These are phyloP conservation scores for Zaprionus inermis DNA, from an alignment of 1,140 invertebrate species.

Conservation along the genomic window DNA sequence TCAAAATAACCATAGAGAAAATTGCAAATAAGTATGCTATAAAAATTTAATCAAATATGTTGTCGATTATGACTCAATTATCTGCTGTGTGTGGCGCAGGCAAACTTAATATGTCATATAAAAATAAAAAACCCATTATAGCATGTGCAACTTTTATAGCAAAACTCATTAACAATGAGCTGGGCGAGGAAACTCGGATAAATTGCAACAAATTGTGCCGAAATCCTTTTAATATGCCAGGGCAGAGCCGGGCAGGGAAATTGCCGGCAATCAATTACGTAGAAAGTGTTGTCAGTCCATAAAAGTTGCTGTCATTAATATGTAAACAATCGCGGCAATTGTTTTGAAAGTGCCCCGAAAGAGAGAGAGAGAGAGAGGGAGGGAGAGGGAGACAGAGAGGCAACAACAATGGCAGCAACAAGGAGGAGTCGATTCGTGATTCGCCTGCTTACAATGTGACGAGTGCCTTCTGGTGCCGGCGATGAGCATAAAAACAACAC, in stretches of 20 bases:
- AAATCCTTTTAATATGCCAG: constrained; percentile 37
- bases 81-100: background rate
- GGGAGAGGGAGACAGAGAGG: background rate
- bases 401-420: background rate
- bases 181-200: background rate
- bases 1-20: background rate
- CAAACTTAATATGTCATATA: constrained; percentile 1
- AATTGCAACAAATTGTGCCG: constrained; percentile 29
- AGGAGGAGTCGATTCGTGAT: background rate
- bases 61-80: background rate
- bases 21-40: background rate
- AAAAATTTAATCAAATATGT: background rate
- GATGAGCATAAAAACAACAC: constrained; percentile 74
- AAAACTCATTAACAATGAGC: constrained; percentile 5
- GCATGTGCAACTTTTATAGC: background rate
- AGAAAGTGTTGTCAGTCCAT: constrained; percentile 60
- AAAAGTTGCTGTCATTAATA: constrained; percentile 77
- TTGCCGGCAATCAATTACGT: constrained; percentile 59
- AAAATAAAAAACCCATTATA: constrained; percentile 1
- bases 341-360: constrained; percentile 48
- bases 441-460: constrained; percentile 11
- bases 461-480: constrained; percentile 23
- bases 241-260: background rate
- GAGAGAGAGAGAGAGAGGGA: background rate
- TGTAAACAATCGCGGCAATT: constrained; percentile 75